A percentile compares a stretch with the other conserved stretches of the same genome.
Conservation (phyloP, 2,797 vertebrate genomes). For the Crenichthys baileyi region DNA sequence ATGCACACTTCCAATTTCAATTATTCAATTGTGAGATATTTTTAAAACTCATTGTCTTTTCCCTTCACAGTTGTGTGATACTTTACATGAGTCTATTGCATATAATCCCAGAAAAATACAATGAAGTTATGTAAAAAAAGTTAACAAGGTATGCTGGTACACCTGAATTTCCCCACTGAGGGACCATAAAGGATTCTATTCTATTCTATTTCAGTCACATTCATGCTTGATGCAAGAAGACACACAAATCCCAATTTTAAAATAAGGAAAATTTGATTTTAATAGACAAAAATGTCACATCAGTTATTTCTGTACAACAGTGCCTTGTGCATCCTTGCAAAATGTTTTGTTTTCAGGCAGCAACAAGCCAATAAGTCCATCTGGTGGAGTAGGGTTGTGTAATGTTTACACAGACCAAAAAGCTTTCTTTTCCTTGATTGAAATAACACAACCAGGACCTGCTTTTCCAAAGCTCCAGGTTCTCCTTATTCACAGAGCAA, state of each 20-base stretch:
- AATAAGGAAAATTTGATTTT: slow-evolving; percentile 57
- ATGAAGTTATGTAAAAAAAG: neutral
- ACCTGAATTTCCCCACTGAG: too few relatives aligned
- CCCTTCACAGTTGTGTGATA: neutral
- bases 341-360: slow-evolving; percentile 36
- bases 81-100: neutral
- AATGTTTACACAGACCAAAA: slow-evolving; percentile 43
- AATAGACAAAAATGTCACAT: slow-evolving; percentile 69
- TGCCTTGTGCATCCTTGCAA: slow-evolving; percentile 29
- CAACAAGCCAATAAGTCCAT: slow-evolving; percentile 51
- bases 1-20: neutral
- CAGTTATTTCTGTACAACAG: slow-evolving; percentile 44
- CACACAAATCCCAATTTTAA: neutral
- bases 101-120: neutral
- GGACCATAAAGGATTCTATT: too few relatives aligned
- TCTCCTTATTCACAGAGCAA: slow-evolving; percentile 39
- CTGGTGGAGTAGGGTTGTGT: slow-evolving; percentile 50
- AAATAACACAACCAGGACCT: slow-evolving; percentile 60
- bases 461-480: slow-evolving; percentile 33
- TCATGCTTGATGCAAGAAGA: too few relatives aligned
- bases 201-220: too few relatives aligned
- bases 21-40: neutral
- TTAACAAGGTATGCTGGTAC: too few relatives aligned
- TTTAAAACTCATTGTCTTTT: neutral
- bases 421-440: slow-evolving; percentile 35